Evolutionary conservation across 1,140 invertebrate species (phyloP).

Genomic region (Nasonia vitripennis): DNA sequence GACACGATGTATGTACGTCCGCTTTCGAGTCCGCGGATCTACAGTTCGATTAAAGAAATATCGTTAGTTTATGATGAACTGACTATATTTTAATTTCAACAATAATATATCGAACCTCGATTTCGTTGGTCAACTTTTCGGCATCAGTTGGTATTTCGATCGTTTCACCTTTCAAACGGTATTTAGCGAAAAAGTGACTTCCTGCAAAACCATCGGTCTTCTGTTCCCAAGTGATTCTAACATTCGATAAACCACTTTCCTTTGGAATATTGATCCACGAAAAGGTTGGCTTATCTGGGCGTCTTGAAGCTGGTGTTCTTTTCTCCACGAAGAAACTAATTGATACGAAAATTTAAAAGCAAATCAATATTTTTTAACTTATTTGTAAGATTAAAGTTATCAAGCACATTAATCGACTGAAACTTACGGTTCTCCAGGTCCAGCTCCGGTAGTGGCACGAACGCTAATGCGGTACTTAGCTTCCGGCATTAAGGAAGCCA

Average conservation of each 20-base stretch:
- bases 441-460: conserved; percentile 87
- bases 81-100: conserved; percentile 61
- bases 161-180: conserved; percentile 84
- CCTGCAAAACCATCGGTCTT: conserved; percentile 84
- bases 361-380: conserved; percentile 6
- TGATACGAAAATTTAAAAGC: background rate
- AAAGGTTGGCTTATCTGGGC: conserved; percentile 87
- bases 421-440: conserved; percentile 85
- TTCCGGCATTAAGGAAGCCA: conserved; percentile 87
- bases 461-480: conserved; percentile 94
- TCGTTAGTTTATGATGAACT: background rate
- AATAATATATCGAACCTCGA: conserved; percentile 87
- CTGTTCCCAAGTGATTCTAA: conserved; percentile 89
- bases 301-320: conserved; percentile 79
- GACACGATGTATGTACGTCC: conserved; percentile 93
- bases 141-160: conserved; percentile 78
- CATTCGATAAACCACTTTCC: conserved; percentile 84
- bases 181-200: conserved; percentile 92
- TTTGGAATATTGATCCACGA: conserved; percentile 81
- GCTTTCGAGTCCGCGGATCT: conserved; percentile 86
- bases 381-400: background rate
- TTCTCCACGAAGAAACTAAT: conserved; percentile 87
- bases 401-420: background rate
- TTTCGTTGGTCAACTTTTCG: conserved; percentile 84
- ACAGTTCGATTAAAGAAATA: conserved; percentile 1